Evolutionary conservation across 2,113 vertebrate species (phyloP), one percentile per base, ranked within the genome.

Genomic region (Nothoprocta pentlandii): DNA sequence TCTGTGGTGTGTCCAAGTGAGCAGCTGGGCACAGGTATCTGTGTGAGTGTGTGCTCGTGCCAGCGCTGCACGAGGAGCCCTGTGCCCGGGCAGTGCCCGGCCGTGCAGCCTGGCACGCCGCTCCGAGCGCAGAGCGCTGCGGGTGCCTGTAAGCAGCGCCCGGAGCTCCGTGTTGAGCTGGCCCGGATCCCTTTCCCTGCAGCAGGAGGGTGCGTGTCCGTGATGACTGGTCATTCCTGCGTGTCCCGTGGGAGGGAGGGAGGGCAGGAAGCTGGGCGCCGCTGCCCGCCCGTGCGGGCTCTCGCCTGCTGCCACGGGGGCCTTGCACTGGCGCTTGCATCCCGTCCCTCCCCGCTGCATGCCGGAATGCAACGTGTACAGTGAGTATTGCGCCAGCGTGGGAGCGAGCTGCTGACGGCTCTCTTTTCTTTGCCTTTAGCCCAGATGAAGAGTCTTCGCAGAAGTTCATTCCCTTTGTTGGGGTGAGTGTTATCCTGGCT

Each of bases 381-480:
- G 87, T 56, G 89, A 93, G 76, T 58, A 68, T 61, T 56, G 47
- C 49, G 59, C 56, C 0, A 0, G 8, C 6, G 10, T 22, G 32
- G 25, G 61, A 80, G 47, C 79, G 19, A 69, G 51, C 70, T 34
- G 16, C 59, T 97, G 89, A 96, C 80, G 13, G 34, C 49, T 94
- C 53, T 96, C 82, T 92, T 93, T 64, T 87, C 73, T 87, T 96
- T 96, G 34, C 66, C 80, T 96, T 70, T 96, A 99, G 99, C 98
- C 99, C 99, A 15, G 99, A 99, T 0, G 99, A 99, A 97, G 99
- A 99, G 90, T 99, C 99, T 4, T 99, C 99, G 9, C 99, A 99
- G 97, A 99, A 99, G 92, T 99, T 99, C 97, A 99, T 99, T 95
- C 99, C 99, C 36, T 99, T 99, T 66, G 98, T 99, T 0, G 99